Evolutionary conservation across 2,888 invertebrate genomes (phyloP).

Genomic region (Melitaea athalia): DNA sequence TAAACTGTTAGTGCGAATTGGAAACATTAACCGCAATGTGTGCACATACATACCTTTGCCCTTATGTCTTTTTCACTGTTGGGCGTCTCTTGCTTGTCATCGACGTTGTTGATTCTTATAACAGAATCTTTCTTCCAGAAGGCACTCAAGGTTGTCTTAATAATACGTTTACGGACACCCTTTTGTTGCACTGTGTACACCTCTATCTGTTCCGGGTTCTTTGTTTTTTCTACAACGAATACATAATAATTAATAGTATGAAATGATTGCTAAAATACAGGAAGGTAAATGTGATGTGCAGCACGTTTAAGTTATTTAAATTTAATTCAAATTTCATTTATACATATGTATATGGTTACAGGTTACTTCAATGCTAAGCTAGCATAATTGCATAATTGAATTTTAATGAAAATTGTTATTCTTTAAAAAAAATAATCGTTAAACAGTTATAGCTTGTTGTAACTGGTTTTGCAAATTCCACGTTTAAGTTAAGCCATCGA

Average conservation of each 20-base stretch:
- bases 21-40: constrained; percentile 56
- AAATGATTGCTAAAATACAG: neutral
- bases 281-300: neutral
- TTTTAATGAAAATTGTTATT: neutral
- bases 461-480: constrained; percentile 3
- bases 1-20: constrained; percentile 56
- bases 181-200: constrained; percentile 84
- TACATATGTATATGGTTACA: constrained; percentile 1
- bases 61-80: constrained; percentile 86
- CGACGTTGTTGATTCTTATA: constrained; percentile 87
- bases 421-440: neutral
- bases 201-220: constrained; percentile 87
- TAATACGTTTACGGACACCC: constrained; percentile 83
- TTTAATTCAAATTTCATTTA: neutral
- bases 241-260: neutral
- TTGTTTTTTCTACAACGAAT: constrained; percentile 84
- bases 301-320: neutral
- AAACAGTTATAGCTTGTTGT: neutral
- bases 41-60: constrained; percentile 80
- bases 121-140: constrained; percentile 87
- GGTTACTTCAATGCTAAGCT: neutral
- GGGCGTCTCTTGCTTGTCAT: constrained; percentile 86
- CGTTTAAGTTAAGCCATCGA: constrained; percentile 13
- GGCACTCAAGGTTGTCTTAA: constrained; percentile 83
- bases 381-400: neutral